phyloP scores from a whole-genome alignment of 1,140 invertebrate species.

The Bradynema listronoti region DNA sequence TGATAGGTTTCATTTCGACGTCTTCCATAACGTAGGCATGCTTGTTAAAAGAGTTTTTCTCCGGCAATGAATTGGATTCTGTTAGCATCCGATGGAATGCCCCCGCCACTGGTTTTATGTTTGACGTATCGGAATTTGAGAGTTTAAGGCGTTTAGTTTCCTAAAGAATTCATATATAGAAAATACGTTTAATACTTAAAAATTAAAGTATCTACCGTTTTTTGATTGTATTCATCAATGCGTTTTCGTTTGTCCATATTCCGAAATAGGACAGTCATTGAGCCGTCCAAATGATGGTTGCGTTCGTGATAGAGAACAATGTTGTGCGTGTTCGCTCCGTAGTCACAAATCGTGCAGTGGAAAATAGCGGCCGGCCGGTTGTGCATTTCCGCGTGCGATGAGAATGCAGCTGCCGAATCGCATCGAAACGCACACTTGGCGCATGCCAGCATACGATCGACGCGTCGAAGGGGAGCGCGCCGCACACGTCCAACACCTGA shows the following conservation, averaged over 20 bases:
- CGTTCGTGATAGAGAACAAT: constrained; percentile 26
- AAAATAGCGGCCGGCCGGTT: constrained; percentile 10
- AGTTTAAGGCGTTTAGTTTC: not conserved
- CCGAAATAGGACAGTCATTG: not conserved
- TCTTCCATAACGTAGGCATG: not conserved
- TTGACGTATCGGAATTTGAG: not conserved
- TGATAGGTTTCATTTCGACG: too few species aligned
- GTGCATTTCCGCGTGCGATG: constrained; percentile 21
- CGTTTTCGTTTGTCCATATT: not conserved
- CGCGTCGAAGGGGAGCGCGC: not conserved
- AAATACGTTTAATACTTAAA: not conserved
- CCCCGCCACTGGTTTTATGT: too few species aligned
- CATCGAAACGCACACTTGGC: constrained; percentile 9
- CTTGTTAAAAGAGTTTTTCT: not conserved
- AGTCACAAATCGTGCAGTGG: constrained; percentile 22
- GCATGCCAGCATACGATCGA: not conserved
- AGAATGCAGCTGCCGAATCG: constrained; percentile 15
- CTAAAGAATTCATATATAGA: not conserved
- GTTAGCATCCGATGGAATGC: too few species aligned
- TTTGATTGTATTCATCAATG: not conserved
- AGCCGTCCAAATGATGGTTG: constrained; percentile 29
- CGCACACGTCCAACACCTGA: not conserved
- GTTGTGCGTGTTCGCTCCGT: constrained; percentile 20
- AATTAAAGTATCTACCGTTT: not conserved
- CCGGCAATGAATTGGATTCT: not conserved